These are phyloP conservation scores for Tenrec ecaudatus DNA, from an alignment of 2,113 vertebrate genomes.

Conservation along the genomic window DNA sequence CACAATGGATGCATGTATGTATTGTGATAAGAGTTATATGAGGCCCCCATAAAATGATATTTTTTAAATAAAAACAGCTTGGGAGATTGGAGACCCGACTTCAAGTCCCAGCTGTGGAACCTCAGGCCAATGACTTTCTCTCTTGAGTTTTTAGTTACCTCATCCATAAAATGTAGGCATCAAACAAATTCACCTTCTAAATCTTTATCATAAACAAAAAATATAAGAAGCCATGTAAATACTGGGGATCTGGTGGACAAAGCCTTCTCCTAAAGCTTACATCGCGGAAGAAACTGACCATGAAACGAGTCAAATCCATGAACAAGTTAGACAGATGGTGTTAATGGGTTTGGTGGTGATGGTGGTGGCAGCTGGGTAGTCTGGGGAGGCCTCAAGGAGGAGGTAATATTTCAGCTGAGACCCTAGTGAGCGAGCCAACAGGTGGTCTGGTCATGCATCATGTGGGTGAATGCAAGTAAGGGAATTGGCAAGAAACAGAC, in stretches of 20 bases:
- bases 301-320: neutral
- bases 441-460: neutral
- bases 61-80: neutral
- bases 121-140: neutral
- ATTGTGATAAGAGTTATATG: too few relatives aligned
- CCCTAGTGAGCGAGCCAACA: neutral
- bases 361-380: neutral
- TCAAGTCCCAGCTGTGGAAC: constrained; percentile 23
- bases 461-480: neutral
- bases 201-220: neutral
- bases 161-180: constrained; percentile 17
- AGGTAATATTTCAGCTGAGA: neutral
- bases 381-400: neutral
- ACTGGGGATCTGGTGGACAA: neutral
- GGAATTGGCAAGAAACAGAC: constrained; percentile 8
- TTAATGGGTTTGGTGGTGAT: neutral
- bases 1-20: too few relatives aligned
- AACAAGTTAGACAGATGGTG: neutral
- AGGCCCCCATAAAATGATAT: too few relatives aligned
- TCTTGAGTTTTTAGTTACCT: constrained; percentile 17
- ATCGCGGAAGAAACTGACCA: constrained; percentile 1
- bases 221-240: neutral
- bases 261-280: neutral
- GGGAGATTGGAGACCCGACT: constrained; percentile 1
- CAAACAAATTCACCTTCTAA: neutral